Evolutionary conservation across 2,113 vertebrate genomes (phyloP), one percentile per base, ranked within the genome.

Genomic region (Entosphenus tridentatus): DNA sequence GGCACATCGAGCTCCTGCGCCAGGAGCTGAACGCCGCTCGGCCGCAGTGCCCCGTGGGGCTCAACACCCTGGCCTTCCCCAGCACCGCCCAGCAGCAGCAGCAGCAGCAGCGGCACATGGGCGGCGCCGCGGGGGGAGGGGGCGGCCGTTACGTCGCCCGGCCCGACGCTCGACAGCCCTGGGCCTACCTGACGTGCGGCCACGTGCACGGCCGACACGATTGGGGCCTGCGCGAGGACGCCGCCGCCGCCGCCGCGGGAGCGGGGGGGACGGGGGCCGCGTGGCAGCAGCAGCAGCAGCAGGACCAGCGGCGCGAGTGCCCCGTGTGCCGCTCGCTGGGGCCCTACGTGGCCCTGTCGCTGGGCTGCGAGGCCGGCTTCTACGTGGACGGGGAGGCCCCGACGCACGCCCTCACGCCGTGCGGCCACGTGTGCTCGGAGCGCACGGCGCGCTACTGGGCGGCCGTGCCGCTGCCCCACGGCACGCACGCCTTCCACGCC

Each of bases 361-460:
- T 98, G 1, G 93, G 93, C 68, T 95, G 89, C 0, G 93, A 98
- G 78, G 83, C 93, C 0, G 92, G 87, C 1, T 96, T 98, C 74
- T 98, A 96, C 0, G 90, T 98, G 73, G 93, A 98, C 17, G 86
- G 88, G 0, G 92, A 86, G 1, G 88, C 92, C 0, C 92, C 93
- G 11, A 96, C 89, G 0, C 83, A 98, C 0, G 90, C 89, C 69
- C 95, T 98, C 21, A 84, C 86, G 58, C 93, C 93, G 1, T 98
- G 93, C 1, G 93, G 93, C 76, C 93, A 98, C 2, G 93, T 98
- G 72, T 93, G 90, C 78, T 96, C 93, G 0, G 92, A 96, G 78
- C 96, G 96, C 71, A 87, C 93, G 0, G 87, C 87, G 9, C 92
- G 89, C 54, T 98, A 96, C 76, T 98, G 93, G 93, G 81, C 86